Evolutionary conservation across 2,888 invertebrate species (phyloP).

Genomic region (Parnassius apollo): DNA sequence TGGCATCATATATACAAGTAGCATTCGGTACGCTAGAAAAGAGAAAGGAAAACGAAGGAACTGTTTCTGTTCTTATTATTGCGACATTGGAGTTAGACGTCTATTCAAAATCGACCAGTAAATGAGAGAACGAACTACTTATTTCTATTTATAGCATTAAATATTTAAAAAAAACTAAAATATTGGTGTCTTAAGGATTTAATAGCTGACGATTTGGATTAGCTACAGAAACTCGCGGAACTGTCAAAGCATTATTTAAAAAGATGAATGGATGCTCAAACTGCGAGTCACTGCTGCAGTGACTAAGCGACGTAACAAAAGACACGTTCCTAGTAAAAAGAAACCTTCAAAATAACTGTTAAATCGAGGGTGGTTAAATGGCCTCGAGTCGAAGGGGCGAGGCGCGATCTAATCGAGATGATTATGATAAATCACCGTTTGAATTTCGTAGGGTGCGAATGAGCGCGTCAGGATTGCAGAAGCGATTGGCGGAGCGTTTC

Average conservation of each 20-base stretch:
- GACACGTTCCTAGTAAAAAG: constrained; percentile 55
- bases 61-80: too few relatives aligned
- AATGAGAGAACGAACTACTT: too few relatives aligned
- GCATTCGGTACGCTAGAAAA: too few relatives aligned
- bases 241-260: constrained; percentile 50
- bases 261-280: constrained; percentile 46
- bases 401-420: constrained; percentile 74
- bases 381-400: constrained; percentile 57
- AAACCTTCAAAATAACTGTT: constrained; percentile 73
- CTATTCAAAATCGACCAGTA: too few relatives aligned
- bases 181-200: background rate
- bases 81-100: too few relatives aligned
- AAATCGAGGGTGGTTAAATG: constrained; percentile 76
- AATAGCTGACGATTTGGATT: constrained; percentile 6
- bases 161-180: too few relatives aligned
- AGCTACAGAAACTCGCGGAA: constrained; percentile 23
- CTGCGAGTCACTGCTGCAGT: constrained; percentile 41
- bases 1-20: too few relatives aligned
- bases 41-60: too few relatives aligned
- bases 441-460: constrained; percentile 38
- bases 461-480: constrained; percentile 33
- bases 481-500: constrained; percentile 23
- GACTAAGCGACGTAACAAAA: constrained; percentile 50
- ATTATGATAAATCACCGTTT: constrained; percentile 75
- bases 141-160: too few relatives aligned